phyloP scores from a whole-genome alignment of 1,140 invertebrate genomes.

The Dryas iulia region DNA sequence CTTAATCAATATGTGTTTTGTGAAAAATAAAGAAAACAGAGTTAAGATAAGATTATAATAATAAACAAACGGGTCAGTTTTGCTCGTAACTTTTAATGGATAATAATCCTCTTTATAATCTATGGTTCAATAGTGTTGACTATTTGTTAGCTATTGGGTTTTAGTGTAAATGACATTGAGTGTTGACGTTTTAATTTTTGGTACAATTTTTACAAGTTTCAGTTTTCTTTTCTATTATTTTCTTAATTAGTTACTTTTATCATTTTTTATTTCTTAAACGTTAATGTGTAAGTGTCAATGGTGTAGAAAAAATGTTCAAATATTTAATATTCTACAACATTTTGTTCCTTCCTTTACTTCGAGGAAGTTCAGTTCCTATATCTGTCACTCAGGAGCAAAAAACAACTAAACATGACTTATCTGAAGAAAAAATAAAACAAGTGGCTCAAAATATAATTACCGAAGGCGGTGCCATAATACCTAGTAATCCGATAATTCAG shows the following conservation, averaged over 20 bases:
- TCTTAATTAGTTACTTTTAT: background rate
- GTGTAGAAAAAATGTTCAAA: constrained; percentile 36
- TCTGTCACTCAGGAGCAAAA: background rate
- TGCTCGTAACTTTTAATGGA: too few species aligned
- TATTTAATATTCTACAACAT: constrained; percentile 37
- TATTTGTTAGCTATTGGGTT: too few species aligned
- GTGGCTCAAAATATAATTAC: constrained; percentile 33
- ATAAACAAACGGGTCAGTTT: too few species aligned
- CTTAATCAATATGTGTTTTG: too few species aligned
- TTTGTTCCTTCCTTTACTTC: constrained; percentile 34
- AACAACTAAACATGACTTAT: background rate
- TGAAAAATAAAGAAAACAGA: too few species aligned
- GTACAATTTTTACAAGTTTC: background rate
- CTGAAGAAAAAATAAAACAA: constrained; percentile 34
- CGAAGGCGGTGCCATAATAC: constrained; percentile 47
- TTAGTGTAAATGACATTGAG: background rate
- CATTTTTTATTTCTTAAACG: constrained; percentile 17
- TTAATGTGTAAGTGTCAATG: constrained; percentile 5
- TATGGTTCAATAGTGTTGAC: too few species aligned
- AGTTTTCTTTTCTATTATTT: constrained; percentile 1
- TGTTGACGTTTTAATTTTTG: constrained; percentile 17
- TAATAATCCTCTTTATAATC: too few species aligned
- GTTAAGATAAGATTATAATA: too few species aligned
- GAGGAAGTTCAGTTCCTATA: constrained; percentile 19
- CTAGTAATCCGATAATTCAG: constrained; percentile 36